Conservation (phyloP, 2,888 invertebrate species). For the Rhimphoctona megacephalus region DNA sequence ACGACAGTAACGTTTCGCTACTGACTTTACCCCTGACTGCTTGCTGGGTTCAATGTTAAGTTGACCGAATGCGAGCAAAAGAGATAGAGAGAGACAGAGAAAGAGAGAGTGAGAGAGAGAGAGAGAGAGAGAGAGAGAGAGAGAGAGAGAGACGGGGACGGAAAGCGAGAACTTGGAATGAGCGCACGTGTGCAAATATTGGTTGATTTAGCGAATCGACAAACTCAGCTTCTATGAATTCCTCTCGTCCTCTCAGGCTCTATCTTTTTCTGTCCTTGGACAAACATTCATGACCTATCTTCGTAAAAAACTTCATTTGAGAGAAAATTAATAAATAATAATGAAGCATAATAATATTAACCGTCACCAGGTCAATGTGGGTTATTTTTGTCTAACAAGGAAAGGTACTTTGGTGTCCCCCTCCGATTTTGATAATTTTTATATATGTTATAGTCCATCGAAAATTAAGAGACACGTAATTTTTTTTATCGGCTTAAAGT, state of each 20-base stretch:
- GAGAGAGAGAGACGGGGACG: not conserved
- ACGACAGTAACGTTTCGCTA: slow-evolving; percentile 66
- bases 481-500: too few species aligned
- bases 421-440: too few species aligned
- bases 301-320: not conserved
- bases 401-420: too few species aligned
- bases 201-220: slow-evolving; percentile 62
- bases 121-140: not conserved
- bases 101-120: not conserved
- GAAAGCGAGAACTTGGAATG: slow-evolving; percentile 35
- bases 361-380: not conserved
- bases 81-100: too few species aligned
- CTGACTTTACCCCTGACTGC: slow-evolving; percentile 23
- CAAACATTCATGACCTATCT: slow-evolving; percentile 12
- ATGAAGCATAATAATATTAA: not conserved
- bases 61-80: slow-evolving; percentile 2
- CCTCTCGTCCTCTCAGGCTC: not conserved
- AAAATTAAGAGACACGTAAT: too few species aligned
- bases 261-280: not conserved
- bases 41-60: slow-evolving; percentile 8
- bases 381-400: too few species aligned
- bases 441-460: too few species aligned
- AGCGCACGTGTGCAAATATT: slow-evolving; percentile 66
- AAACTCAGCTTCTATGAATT: slow-evolving; percentile 23
- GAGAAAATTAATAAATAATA: not conserved